Conservation (phyloP, 2,113 vertebrate genomes). For the Propithecus coquereli region DNA sequence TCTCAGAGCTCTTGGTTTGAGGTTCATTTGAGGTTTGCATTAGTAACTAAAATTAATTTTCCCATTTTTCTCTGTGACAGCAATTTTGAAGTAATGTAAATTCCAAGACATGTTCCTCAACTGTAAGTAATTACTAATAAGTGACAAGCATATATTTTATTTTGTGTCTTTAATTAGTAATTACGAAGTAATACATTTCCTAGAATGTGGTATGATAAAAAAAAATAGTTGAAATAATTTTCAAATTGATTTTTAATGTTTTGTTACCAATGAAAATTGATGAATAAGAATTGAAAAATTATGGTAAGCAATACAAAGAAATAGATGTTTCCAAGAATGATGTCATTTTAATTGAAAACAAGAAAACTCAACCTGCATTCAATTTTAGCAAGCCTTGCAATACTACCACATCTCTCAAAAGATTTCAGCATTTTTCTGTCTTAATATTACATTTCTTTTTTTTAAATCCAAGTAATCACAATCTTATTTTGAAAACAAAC, state of each 20-base stretch:
- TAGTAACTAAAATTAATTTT: slow-evolving; percentile 57
- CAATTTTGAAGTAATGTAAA: slow-evolving; percentile 34
- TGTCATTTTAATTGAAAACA: slow-evolving; percentile 49
- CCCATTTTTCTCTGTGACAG: slow-evolving; percentile 13
- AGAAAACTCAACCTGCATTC: slow-evolving; percentile 35
- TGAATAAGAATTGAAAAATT: slow-evolving; percentile 13
- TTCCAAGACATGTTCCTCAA: slow-evolving; percentile 13
- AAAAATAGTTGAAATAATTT: slow-evolving; percentile 46
- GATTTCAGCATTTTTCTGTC: slow-evolving; percentile 12
- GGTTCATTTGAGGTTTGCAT: not conserved
- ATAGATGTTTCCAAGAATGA: not conserved
- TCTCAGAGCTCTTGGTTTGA: not conserved
- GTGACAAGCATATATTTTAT: slow-evolving; percentile 46
- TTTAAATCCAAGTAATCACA: slow-evolving; percentile 32
- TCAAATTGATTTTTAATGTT: not conserved
- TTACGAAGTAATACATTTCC: slow-evolving; percentile 40
- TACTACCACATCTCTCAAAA: not conserved
- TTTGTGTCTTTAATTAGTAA: slow-evolving; percentile 54
- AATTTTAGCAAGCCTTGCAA: not conserved
- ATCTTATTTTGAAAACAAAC: slow-evolving; percentile 69
- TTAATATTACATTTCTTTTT: not conserved
- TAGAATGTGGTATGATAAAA: not conserved
- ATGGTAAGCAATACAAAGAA: slow-evolving; percentile 2
- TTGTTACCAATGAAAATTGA: not conserved
- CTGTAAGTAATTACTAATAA: slow-evolving; percentile 50